These are phyloP conservation scores for Galleria mellonella DNA, from an alignment of 1,140 invertebrate genomes.

Conservation along the genomic window DNA sequence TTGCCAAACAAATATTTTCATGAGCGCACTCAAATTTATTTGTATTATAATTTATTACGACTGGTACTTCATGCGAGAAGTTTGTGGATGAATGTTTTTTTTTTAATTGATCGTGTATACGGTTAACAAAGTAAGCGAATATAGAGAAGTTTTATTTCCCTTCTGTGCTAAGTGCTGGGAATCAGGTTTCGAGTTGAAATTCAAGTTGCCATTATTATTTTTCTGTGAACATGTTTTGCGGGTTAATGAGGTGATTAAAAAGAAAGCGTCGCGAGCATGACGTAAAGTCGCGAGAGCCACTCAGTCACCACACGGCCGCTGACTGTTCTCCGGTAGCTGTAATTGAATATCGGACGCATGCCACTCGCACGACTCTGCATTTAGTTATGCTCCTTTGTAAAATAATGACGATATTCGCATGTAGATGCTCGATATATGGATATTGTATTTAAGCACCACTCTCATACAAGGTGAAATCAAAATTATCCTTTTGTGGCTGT, in stretches of 20 bases:
- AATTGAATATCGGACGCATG: slow-evolving; percentile 55
- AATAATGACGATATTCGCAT: background rate
- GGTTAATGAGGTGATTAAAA: slow-evolving; percentile 61
- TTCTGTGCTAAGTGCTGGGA: slow-evolving; percentile 22
- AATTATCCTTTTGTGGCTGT: too few relatives aligned
- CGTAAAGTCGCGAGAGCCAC: slow-evolving; percentile 1
- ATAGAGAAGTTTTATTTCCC: slow-evolving; percentile 5
- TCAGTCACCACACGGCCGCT: too few relatives aligned
- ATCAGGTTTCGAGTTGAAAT: slow-evolving; percentile 41
- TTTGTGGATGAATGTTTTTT: too few relatives aligned
- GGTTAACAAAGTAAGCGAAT: background rate
- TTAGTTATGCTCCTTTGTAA: slow-evolving; percentile 44
- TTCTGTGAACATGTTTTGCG: slow-evolving; percentile 42
- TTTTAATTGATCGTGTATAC: too few relatives aligned
- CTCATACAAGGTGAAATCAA: too few relatives aligned
- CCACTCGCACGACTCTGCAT: slow-evolving; percentile 25
- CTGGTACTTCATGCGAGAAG: slow-evolving; percentile 10
- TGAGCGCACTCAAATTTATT: slow-evolving; percentile 48
- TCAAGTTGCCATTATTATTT: slow-evolving; percentile 34
- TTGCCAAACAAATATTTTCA: slow-evolving; percentile 56
- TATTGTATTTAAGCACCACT: too few relatives aligned
- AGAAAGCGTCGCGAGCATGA: slow-evolving; percentile 26
- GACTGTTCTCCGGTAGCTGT: slow-evolving; percentile 29
- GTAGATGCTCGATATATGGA: background rate
- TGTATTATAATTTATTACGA: slow-evolving; percentile 47